phyloP scores from a whole-genome alignment of 2,888 invertebrate species.

The Archips xylosteana region DNA sequence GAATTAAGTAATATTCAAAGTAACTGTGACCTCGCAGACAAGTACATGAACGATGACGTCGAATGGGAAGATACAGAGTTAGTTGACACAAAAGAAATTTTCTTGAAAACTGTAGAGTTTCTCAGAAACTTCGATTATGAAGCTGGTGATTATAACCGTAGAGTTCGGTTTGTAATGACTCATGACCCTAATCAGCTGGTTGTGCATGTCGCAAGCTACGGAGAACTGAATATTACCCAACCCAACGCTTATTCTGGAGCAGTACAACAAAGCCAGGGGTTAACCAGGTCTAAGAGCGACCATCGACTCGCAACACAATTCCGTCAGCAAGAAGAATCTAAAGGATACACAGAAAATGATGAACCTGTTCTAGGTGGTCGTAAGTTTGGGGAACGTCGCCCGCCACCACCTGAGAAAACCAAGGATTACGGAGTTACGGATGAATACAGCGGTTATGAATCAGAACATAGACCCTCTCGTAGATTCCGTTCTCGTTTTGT shows the following conservation, averaged over 20 bases:
- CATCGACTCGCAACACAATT: constrained; percentile 95
- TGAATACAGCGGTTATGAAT: constrained; percentile 90
- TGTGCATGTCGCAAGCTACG: constrained; percentile 94
- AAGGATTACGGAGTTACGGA: constrained; percentile 86
- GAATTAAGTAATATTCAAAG: constrained; percentile 98
- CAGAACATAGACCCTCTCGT: constrained; percentile 86
- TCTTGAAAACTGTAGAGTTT: constrained; percentile 97
- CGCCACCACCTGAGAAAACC: constrained; percentile 82
- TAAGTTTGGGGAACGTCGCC: constrained; percentile 91
- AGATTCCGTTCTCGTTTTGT: constrained; percentile 91
- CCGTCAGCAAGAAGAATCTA: constrained; percentile 92
- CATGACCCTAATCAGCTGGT: constrained; percentile 97
- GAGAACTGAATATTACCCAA: constrained; percentile 93
- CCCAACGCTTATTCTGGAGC: constrained; percentile 87
- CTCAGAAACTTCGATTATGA: constrained; percentile 97
- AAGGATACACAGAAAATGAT: constrained; percentile 87
- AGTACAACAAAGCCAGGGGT: constrained; percentile 88
- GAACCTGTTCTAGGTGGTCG: constrained; percentile 90
- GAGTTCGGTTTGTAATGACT: constrained; percentile 94
- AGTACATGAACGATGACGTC: constrained; percentile 95
- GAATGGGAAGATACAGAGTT: constrained; percentile 97
- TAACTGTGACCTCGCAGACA: constrained; percentile 98
- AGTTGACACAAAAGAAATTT: constrained; percentile 98
- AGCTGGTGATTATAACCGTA: constrained; percentile 94
- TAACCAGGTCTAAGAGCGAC: constrained; percentile 97